These are phyloP conservation scores for Crossocerus cetratus DNA, from an alignment of 2,888 invertebrate genomes.

Conservation along the genomic window DNA sequence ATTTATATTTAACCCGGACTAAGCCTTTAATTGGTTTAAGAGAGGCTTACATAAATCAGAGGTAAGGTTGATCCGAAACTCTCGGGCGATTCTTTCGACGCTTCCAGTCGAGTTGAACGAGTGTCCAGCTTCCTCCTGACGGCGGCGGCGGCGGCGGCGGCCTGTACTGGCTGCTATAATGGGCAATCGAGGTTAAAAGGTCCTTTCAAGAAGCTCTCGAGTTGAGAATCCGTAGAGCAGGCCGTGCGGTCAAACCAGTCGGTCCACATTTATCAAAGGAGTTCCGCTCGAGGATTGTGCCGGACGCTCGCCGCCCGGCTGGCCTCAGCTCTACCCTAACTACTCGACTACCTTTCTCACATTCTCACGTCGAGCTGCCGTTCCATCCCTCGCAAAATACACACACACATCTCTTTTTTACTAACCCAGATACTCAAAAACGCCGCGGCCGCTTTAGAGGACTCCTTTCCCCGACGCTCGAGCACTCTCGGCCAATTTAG, in stretches of 20 bases:
- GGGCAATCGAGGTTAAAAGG: constrained; percentile 12
- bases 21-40: too few species aligned
- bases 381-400: too few species aligned
- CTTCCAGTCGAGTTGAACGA: background rate
- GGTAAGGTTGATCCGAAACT: background rate
- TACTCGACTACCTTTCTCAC: background rate
- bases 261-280: constrained; percentile 1
- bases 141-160: too few species aligned
- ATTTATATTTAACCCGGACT: too few species aligned
- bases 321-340: background rate
- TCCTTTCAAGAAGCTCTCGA: constrained; percentile 3
- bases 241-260: background rate
- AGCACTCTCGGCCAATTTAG: too few species aligned
- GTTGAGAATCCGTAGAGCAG: background rate
- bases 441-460: too few species aligned
- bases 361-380: too few species aligned
- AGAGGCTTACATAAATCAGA: too few species aligned
- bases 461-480: too few species aligned
- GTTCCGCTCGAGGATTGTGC: background rate
- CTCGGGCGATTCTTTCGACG: constrained; percentile 23
- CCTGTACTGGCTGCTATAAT: background rate
- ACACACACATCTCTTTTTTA: too few species aligned
- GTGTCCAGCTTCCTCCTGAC: too few species aligned
- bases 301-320: background rate
- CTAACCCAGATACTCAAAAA: too few species aligned